These are phyloP conservation scores for Drosophila planitibia DNA, from an alignment of 2,888 invertebrate genomes.

Conservation along the genomic window DNA sequence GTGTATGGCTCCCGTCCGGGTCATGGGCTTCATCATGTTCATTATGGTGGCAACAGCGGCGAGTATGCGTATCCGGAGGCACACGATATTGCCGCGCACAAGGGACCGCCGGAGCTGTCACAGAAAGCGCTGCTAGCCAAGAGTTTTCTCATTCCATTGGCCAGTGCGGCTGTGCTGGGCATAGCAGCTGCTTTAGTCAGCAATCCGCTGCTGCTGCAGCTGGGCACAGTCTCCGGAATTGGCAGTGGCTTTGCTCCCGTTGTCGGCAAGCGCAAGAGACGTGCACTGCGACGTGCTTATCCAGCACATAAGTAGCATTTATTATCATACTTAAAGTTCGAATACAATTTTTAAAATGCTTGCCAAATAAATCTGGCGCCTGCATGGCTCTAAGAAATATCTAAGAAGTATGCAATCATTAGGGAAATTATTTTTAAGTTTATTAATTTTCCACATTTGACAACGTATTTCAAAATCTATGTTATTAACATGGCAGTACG, in stretches of 20 bases:
- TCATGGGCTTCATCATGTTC: conserved; percentile 51
- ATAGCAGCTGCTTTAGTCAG: conserved; percentile 92
- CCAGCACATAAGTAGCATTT: conserved; percentile 26
- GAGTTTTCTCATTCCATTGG: conserved; percentile 89
- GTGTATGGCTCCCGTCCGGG: conserved; percentile 75
- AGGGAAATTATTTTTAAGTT: background rate
- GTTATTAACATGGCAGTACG: background rate
- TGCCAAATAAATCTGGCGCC: conserved; percentile 26
- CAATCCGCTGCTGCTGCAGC: conserved; percentile 91
- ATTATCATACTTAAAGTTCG: background rate
- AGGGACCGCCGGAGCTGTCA: conserved; percentile 73
- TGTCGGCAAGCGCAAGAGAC: conserved; percentile 79
- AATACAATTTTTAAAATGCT: conserved; percentile 4
- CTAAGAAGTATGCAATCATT: background rate
- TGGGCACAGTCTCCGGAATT: conserved; percentile 90
- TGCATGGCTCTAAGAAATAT: background rate
- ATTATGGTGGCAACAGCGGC: conserved; percentile 72
- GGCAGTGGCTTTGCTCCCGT: conserved; percentile 85
- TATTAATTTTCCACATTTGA: background rate
- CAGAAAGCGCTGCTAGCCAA: conserved; percentile 85
- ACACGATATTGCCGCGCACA: conserved; percentile 73
- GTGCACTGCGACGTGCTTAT: conserved; percentile 51
- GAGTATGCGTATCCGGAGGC: conserved; percentile 74
- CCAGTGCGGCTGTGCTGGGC: conserved; percentile 92
- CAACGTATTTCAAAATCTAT: background rate